phyloP scores from a whole-genome alignment of 2,113 vertebrate species.

The Corythaixoides concolor region DNA sequence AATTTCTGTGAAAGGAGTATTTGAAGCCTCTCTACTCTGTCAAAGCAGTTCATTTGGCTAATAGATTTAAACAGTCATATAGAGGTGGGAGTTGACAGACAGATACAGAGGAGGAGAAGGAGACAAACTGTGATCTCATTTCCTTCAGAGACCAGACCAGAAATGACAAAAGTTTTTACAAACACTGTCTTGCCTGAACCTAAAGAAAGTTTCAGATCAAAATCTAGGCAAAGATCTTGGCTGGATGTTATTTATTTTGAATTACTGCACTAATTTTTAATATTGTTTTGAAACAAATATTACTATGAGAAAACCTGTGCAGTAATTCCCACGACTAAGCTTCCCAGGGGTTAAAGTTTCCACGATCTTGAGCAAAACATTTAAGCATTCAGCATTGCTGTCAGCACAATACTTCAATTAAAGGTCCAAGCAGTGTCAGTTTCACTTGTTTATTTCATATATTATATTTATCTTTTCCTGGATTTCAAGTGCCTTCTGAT shows the following conservation, averaged over 20 bases:
- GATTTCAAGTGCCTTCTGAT: conserved; percentile 68
- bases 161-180: conserved; percentile 2
- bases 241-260: conserved; percentile 4
- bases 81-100: background rate
- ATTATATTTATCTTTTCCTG: conserved; percentile 69
- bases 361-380: background rate
- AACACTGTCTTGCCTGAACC: background rate
- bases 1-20: background rate
- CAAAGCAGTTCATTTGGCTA: background rate
- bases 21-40: background rate
- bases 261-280: background rate
- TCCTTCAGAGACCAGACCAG: background rate
- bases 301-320: background rate
- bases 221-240: background rate
- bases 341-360: conserved; percentile 18
- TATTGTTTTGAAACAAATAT: background rate
- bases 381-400: background rate
- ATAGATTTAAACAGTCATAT: background rate
- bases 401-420: background rate
- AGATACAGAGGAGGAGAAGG: background rate
- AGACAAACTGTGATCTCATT: background rate
- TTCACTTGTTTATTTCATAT: conserved; percentile 63
- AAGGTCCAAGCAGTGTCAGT: background rate
- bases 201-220: background rate
- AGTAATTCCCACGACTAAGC: background rate